phyloP scores from a whole-genome alignment of 1,140 invertebrate genomes.

The Amphibalanus amphitrite region DNA sequence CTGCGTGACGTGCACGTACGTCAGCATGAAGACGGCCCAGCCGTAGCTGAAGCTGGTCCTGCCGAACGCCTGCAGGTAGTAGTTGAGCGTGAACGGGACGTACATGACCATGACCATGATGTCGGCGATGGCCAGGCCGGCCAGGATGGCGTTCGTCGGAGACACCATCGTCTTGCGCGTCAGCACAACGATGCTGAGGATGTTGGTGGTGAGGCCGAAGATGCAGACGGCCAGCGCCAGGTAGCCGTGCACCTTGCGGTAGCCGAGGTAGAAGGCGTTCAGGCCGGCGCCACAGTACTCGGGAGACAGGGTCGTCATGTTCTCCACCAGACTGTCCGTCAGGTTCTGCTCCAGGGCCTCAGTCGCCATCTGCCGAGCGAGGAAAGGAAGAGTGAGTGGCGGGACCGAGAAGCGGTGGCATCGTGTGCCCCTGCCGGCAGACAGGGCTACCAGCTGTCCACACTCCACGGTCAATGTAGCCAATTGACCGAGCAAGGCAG shows the following conservation, averaged over 20 bases:
- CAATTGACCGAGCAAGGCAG: too few relatives aligned
- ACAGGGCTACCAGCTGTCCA: too few relatives aligned
- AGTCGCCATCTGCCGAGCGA: too few relatives aligned
- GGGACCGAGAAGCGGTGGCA: too few relatives aligned
- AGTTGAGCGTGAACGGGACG: conserved; percentile 69
- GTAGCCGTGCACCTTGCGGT: conserved; percentile 44
- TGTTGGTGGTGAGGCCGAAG: conserved; percentile 79
- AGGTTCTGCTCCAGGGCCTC: too few relatives aligned
- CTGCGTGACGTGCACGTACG: conserved; percentile 57
- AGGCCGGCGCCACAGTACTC: conserved; percentile 15
- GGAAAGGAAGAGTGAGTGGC: too few relatives aligned
- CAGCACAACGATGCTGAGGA: conserved; percentile 84
- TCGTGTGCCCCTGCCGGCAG: too few relatives aligned
- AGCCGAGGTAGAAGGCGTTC: conserved; percentile 14
- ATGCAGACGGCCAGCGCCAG: conserved; percentile 61
- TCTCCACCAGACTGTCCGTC: too few relatives aligned
- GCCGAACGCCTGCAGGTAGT: conserved; percentile 39
- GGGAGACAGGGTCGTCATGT: too few relatives aligned
- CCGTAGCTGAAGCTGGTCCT: conserved; percentile 45
- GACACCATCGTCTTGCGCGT: conserved; percentile 74
- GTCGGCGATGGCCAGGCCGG: conserved; percentile 78
- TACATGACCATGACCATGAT: conserved; percentile 85
- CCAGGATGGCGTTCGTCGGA: conserved; percentile 76
- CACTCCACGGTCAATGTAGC: too few relatives aligned
- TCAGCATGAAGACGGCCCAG: conserved; percentile 62